Evolutionary conservation across 1,140 invertebrate species (phyloP).

Genomic region (Tribolium madens): DNA sequence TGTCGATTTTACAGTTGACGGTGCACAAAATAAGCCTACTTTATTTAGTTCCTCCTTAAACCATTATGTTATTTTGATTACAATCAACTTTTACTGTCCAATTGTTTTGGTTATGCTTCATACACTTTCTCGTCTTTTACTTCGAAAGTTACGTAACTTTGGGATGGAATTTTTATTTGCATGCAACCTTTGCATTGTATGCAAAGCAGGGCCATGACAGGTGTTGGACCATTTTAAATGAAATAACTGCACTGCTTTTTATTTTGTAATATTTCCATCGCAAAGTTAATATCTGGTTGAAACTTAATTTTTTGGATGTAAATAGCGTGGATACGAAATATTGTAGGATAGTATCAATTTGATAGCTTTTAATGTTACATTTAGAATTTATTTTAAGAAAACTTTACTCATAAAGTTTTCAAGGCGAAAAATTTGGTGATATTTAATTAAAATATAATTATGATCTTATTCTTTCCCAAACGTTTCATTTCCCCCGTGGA

Average conservation of each 20-base stretch:
- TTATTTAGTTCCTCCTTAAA: slow-evolving; percentile 36
- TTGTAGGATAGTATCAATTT: no score
- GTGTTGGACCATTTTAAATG: neutral
- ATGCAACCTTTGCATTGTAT: neutral
- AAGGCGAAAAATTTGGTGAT: no score
- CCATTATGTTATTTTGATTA: slow-evolving; percentile 20
- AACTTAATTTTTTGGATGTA: neutral
- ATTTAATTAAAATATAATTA: no score
- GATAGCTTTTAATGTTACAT: no score
- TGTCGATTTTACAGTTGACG: slow-evolving; percentile 38
- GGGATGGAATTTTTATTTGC: neutral
- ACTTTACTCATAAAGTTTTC: no score
- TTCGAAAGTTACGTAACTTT: neutral
- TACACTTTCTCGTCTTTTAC: slow-evolving; percentile 27
- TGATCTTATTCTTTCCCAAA: no score
- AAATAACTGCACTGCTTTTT: neutral
- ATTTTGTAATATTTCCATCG: neutral
- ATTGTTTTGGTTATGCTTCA: slow-evolving; percentile 32
- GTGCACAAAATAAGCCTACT: slow-evolving; percentile 40
- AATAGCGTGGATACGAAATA: no score
- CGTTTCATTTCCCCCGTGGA: no score
- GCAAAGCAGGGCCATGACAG: neutral
- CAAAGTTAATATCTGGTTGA: neutral
- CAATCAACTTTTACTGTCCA: slow-evolving; percentile 34
- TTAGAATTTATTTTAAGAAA: no score